Conservation (phyloP, 2,113 vertebrate genomes). For the Ochotona princeps region DNA sequence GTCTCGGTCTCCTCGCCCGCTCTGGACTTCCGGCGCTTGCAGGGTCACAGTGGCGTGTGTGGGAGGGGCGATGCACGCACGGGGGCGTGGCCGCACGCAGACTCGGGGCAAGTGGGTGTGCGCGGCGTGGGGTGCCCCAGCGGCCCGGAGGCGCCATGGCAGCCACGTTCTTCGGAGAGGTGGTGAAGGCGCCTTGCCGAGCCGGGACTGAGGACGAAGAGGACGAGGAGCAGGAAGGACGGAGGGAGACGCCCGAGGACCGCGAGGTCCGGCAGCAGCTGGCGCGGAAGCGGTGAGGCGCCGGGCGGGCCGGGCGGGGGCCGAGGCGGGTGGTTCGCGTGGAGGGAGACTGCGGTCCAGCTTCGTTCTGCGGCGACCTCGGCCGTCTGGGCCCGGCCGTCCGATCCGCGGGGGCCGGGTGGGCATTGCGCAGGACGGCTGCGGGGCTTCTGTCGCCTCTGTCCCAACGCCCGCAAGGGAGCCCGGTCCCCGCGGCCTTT, state of each 20-base stretch:
- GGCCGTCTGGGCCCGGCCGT: no score
- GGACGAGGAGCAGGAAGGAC: slow-evolving; percentile 75
- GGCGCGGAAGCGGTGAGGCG: slow-evolving; percentile 84
- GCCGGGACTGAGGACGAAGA: slow-evolving; percentile 87
- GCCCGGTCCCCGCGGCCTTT: no score
- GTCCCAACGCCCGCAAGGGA: no score
- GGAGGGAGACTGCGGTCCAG: no score
- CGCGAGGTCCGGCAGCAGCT: slow-evolving; percentile 84
- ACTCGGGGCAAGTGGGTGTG: accelerated
- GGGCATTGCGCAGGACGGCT: no score
- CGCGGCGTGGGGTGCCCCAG: not conserved
- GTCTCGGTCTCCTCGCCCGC: accelerated
- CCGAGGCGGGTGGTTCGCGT: no score
- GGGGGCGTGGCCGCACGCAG: not conserved
- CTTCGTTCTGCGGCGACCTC: no score
- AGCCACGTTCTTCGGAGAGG: slow-evolving; percentile 90
- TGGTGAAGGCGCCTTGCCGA: slow-evolving; percentile 83
- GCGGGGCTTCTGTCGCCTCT: no score
- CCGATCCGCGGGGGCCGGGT: no score
- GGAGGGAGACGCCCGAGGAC: slow-evolving; percentile 82
- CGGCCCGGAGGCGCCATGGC: not conserved
- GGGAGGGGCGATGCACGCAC: no score
- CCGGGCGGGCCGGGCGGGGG: not conserved
- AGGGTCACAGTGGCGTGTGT: accelerated
- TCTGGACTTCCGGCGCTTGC: accelerated